Conservation (phyloP, 2,113 vertebrate species). For the Passer domesticus region DNA sequence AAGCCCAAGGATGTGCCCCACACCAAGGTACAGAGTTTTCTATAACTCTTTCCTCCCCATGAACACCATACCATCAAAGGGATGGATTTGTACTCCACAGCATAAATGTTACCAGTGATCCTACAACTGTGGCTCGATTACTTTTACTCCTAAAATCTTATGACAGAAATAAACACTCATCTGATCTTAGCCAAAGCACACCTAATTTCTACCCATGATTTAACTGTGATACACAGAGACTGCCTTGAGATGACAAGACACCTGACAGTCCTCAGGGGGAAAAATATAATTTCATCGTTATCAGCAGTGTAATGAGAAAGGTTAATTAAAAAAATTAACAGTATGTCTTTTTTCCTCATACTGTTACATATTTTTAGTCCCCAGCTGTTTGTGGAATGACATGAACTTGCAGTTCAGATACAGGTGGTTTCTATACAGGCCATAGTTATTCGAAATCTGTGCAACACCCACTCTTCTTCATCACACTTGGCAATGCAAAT, state of each 20-base stretch:
- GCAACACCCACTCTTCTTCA: not conserved
- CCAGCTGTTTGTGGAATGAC: not conserved
- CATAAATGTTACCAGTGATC: not conserved
- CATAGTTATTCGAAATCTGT: not conserved
- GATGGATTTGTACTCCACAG: not conserved
- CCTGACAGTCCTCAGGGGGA: not conserved
- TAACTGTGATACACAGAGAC: slow-evolving; percentile 4
- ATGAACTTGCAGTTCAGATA: not conserved
- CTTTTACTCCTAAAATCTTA: not conserved
- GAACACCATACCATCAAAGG: not conserved
- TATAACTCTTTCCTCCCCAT: not conserved
- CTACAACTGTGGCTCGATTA: not conserved
- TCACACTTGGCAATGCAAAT: not conserved
- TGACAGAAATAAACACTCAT: not conserved
- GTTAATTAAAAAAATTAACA: not conserved
- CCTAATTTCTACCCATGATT: not conserved
- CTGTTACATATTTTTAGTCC: not conserved
- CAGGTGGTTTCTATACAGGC: not conserved
- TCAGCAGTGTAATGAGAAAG: not conserved
- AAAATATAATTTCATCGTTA: not conserved
- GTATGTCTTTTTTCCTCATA: not conserved
- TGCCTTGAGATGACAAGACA: not conserved
- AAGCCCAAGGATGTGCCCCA: not conserved
- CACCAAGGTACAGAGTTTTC: not conserved
- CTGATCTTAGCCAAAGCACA: not conserved